Base-by-base conservation (phyloP, 35 echinoderm and acorn worm species). In the Apostichopus californicus region DNA sequence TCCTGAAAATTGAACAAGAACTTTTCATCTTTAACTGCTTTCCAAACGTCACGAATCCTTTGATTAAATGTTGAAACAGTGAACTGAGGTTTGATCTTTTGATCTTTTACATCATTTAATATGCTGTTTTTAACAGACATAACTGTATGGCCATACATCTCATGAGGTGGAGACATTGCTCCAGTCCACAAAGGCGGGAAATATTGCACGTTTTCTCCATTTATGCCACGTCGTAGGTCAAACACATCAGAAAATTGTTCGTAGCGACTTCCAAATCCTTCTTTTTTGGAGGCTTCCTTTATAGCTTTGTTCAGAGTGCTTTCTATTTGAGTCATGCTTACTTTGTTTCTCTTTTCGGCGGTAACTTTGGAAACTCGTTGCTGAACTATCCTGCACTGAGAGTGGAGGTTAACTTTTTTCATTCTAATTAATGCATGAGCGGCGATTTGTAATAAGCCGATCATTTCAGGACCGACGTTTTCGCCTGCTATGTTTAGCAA, bases 391-490 rank as follows among this genome's bases (percentile, higher is more conserved):
- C 86, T 88, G 54, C 86, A 88, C 24, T 73, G 59, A 23, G 86
- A 88, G 11, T 88, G 59, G n/a, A 88, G 15, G 58, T 71, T 24
- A 5, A 88, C 86, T 71, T 88, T 56, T 46, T 88, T 88, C 86
- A 88, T 88, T 12, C 86, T 18, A 14, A 88, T 88, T n/a, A 88
- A 52, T n/a, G 86, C 86, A 68, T 88, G 86, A 9, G 66, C 86
- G 3, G 86, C 86, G 34, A 88, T 88, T 54, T 88, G 56, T 34
- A 88, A 71, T 8, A 70, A 23, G 2, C 66, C 86, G 18, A 34
- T 64, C 86, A 73, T 88, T 8, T 88, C 86, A 1, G 59, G 60
- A 52, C 86, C 61, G 18, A 88, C 17, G 14, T 53, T 64, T 73
- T 88, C 70, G 14, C 70, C 70, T 18, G 9, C 5, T 5, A 73